Conservation (phyloP, 2,797 vertebrate genomes). For the Phrynocephalus vlangalii region DNA sequence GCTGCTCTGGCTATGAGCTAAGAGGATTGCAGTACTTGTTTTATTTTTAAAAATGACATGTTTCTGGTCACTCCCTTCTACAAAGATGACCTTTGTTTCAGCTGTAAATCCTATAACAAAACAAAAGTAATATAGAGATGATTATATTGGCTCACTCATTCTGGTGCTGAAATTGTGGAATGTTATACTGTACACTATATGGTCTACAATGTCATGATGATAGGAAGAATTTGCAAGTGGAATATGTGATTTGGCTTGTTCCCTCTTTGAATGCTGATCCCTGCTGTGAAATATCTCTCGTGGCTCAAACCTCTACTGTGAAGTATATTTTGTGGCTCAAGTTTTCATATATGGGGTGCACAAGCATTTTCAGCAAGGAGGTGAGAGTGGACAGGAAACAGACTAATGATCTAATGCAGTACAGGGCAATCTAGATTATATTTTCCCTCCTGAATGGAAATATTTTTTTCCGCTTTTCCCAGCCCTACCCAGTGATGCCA, state of each 20-base stretch:
- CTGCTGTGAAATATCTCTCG: background rate
- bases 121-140: background rate
- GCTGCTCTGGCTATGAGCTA: background rate
- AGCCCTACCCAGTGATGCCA: too few species aligned
- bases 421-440: too few species aligned
- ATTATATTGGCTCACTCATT: background rate
- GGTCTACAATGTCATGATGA: background rate
- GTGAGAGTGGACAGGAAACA: background rate
- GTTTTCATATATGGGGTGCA: background rate
- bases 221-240: background rate
- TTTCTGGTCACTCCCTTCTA: background rate
- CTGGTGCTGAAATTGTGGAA: background rate
- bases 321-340: background rate
- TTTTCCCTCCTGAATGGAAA: too few species aligned
- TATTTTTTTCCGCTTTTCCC: too few species aligned
- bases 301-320: background rate
- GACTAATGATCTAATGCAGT: too few species aligned
- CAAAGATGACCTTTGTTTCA: background rate
- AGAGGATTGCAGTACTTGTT: background rate
- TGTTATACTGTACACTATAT: background rate
- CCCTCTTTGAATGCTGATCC: background rate
- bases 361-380: background rate
- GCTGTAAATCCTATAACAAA: background rate
- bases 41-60: too few species aligned
- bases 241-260: background rate